phyloP scores from a whole-genome alignment of 2,888 invertebrate species.

The Coenonympha arcania region DNA sequence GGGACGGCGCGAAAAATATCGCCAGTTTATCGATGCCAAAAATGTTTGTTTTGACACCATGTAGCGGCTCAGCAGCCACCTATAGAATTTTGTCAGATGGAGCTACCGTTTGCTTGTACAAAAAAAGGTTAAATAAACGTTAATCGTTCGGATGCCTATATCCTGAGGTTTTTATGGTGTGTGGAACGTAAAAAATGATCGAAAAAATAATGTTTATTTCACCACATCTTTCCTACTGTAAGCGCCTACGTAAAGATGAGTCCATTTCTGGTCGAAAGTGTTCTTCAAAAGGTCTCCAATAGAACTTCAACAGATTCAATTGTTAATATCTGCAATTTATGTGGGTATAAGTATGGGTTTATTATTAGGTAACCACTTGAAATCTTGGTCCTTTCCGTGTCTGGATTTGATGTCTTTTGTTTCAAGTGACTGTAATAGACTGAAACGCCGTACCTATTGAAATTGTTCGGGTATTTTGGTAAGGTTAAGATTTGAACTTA shows the following conservation, averaged over 20 bases:
- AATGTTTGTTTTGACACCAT: no score
- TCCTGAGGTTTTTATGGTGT: no score
- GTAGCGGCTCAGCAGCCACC: no score
- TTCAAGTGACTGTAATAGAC: conserved; percentile 21
- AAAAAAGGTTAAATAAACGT: no score
- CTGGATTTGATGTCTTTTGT: conserved; percentile 33
- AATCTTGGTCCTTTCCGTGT: conserved; percentile 34
- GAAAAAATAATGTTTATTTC: no score
- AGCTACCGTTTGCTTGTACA: no score
- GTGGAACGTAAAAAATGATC: no score
- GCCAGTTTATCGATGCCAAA: no score
- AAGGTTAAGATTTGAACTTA: no score
- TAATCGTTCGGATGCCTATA: no score
- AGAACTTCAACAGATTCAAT: conserved; percentile 38
- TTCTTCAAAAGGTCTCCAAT: conserved; percentile 39
- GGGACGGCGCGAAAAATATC: no score
- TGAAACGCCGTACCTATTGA: conserved; percentile 14
- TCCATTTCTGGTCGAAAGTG: conserved; percentile 35
- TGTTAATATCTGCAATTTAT: conserved; percentile 51
- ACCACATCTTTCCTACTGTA: neutral
- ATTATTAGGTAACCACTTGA: conserved; percentile 43
- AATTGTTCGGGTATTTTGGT: neutral
- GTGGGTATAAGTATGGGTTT: conserved; percentile 44
- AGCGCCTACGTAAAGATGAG: neutral
- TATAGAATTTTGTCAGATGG: no score